Conservation (phyloP, 2,113 vertebrate species). For the Chloropsis hardwickii region DNA sequence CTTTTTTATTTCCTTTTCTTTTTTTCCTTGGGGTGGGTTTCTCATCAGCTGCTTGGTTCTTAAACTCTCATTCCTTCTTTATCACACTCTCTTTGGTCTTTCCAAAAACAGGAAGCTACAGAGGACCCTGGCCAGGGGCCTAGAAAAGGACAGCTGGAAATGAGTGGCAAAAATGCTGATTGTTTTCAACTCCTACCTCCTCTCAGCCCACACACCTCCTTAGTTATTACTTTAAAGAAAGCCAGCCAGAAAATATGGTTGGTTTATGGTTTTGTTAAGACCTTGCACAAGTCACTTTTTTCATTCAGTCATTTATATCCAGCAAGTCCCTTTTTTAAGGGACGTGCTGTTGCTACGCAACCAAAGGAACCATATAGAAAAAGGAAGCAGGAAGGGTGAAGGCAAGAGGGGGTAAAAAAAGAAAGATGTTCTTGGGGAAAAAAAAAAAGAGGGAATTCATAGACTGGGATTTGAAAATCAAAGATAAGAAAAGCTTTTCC, state of each 20-base stretch:
- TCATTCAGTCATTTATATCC: not conserved
- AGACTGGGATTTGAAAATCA: not conserved
- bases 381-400: not conserved
- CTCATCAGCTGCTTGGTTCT: not conserved
- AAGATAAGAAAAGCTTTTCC: not conserved
- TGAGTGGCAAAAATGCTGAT: not conserved
- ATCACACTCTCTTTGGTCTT: not conserved
- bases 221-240: not conserved
- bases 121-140: not conserved
- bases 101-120: not conserved
- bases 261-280: not conserved
- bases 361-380: not conserved
- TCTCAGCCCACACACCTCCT: not conserved
- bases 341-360: constrained; percentile 41
- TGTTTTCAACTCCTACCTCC: not conserved
- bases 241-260: not conserved
- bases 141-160: not conserved
- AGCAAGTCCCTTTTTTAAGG: not conserved
- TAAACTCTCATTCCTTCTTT: not conserved
- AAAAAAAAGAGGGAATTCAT: not conserved
- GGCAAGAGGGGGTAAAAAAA: not conserved
- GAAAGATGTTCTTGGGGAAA: not conserved
- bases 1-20: not conserved
- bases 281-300: not conserved
- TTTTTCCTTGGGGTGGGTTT: not conserved